These are phyloP conservation scores for Apaloderma vittatum DNA, from an alignment of 2,113 vertebrate species.

Conservation along the genomic window DNA sequence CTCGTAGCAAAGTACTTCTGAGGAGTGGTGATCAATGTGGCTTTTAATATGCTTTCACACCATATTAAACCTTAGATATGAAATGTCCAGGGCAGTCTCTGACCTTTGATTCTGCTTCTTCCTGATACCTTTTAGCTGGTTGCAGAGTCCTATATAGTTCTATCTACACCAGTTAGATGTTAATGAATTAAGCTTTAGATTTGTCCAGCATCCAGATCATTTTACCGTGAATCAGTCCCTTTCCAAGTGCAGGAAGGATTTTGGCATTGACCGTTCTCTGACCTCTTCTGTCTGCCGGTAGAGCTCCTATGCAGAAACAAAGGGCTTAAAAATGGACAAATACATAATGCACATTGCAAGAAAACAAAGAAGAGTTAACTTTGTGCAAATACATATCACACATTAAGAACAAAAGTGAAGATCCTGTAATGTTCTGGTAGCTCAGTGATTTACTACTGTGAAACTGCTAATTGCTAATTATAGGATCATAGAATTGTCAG, in stretches of 20 bases:
- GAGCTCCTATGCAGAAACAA: background rate
- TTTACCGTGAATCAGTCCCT: background rate
- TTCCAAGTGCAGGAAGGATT: background rate
- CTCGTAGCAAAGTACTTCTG: background rate
- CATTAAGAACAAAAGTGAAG: background rate
- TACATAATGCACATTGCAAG: background rate
- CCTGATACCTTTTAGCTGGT: background rate
- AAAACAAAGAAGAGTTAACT: background rate
- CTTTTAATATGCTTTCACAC: background rate
- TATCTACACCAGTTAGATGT: background rate
- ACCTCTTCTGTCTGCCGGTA: background rate
- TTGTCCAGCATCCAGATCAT: background rate
- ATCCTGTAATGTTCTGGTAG: background rate
- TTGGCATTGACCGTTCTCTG: background rate
- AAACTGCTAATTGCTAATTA: background rate
- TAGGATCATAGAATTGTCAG: too few relatives aligned
- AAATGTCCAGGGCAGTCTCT: background rate
- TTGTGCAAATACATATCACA: background rate
- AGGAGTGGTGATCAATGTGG: background rate
- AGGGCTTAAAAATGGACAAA: background rate
- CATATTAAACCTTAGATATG: background rate
- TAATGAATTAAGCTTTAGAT: background rate
- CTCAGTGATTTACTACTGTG: background rate
- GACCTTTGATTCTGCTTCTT: background rate
- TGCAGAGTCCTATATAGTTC: background rate